Conservation (phyloP, 2,888 invertebrate species). For the Dinocampus coccinellae region DNA sequence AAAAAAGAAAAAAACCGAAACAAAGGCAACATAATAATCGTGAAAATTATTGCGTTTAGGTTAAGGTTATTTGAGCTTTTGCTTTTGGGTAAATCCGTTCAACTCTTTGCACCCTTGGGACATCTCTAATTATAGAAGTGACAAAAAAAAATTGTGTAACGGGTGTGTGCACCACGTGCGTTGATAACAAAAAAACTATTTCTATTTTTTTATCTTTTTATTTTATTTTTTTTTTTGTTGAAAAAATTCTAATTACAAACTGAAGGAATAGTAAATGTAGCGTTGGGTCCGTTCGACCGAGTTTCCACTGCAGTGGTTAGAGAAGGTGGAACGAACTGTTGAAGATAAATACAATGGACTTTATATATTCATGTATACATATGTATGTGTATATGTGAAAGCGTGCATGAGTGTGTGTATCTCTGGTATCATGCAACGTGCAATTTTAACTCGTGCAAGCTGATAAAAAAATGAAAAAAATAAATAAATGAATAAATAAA, state of each 20-base stretch:
- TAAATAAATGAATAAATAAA: not conserved
- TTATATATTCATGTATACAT: not conserved
- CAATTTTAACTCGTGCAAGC: conserved; percentile 54
- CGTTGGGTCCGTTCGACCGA: conserved; percentile 21
- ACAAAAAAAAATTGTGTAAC: not conserved
- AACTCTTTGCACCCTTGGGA: conserved; percentile 19
- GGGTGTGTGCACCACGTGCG: conserved; percentile 5
- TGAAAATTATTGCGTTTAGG: conserved; percentile 26
- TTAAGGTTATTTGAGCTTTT: conserved; percentile 34
- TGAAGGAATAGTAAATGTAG: conserved; percentile 34
- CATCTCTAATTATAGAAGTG: conserved; percentile 9
- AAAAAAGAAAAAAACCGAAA: conserved; percentile 20
- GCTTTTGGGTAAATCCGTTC: conserved; percentile 31
- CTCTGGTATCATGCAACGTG: conserved; percentile 45
- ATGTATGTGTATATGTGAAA: not conserved
- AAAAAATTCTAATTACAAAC: conserved; percentile 43
- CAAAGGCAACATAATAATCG: conserved; percentile 13
- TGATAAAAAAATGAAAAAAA: conserved; percentile 38
- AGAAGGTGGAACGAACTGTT: conserved; percentile 32
- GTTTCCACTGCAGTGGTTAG: conserved; percentile 33
- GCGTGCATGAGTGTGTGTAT: not conserved
- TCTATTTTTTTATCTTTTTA: too few species aligned
- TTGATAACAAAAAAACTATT: not conserved
- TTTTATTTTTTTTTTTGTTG: too few species aligned
- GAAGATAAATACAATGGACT: conserved; percentile 52